phyloP scores from a whole-genome alignment of 1,140 invertebrate species.

The Microplitis mediator region DNA sequence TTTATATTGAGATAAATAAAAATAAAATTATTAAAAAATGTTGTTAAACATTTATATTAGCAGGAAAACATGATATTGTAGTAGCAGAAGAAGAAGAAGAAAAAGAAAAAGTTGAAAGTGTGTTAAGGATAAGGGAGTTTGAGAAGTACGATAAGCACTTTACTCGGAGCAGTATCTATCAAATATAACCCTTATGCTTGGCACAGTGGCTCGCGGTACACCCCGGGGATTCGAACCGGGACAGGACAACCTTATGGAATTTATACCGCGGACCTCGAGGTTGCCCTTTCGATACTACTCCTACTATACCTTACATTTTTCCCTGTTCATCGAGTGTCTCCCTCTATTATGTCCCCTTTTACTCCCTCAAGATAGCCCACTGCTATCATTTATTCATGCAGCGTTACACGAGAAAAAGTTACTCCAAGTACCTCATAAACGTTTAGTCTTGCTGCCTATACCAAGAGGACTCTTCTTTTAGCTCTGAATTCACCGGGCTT shows the following conservation, averaged over 20 bases:
- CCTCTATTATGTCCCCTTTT: neutral
- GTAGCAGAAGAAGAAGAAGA: neutral
- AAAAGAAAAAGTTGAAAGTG: neutral
- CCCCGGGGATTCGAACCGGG: conserved; percentile 45
- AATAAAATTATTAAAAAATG: neutral
- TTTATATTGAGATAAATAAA: too few relatives aligned
- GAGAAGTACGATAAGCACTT: conserved; percentile 63
- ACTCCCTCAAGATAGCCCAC: conserved; percentile 27
- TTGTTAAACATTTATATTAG: neutral
- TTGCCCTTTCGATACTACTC: neutral
- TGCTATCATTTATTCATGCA: conserved; percentile 61
- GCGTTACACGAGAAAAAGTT: conserved; percentile 57
- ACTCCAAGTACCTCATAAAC: conserved; percentile 36
- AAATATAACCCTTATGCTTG: conserved; percentile 59
- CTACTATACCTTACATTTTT: conserved; percentile 8
- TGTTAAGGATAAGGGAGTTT: neutral
- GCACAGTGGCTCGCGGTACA: conserved; percentile 36
- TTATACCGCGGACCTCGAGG: conserved; percentile 50
- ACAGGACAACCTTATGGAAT: conserved; percentile 58
- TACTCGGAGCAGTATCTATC: conserved; percentile 56
- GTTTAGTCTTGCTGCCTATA: conserved; percentile 19
- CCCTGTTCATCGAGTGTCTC: conserved; percentile 2
- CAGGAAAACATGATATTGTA: neutral
- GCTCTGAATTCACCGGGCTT: conserved; percentile 3
- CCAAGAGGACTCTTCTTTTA: conserved; percentile 1